Percentiles rank a stretch among this genome's conserved stretches.
Evolutionary conservation across 2,797 vertebrate genomes (phyloP).

Genomic region (Clarias fuscus): DNA sequence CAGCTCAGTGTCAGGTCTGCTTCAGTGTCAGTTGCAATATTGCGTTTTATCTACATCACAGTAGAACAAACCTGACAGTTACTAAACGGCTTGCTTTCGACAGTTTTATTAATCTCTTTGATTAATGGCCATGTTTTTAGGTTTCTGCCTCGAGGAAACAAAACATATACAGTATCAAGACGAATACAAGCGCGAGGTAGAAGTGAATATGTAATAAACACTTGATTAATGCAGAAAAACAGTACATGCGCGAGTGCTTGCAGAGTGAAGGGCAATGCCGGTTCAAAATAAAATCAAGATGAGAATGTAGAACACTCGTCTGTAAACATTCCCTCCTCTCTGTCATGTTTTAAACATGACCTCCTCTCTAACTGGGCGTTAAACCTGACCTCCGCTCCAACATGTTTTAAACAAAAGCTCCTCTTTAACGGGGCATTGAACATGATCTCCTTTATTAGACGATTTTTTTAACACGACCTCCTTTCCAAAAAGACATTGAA

Average conservation of each 20-base stretch:
- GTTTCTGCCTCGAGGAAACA: neutral
- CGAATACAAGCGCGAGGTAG: neutral
- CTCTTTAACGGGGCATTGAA: neutral
- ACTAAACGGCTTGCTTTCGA: constrained; percentile 21
- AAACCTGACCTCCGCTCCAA: neutral
- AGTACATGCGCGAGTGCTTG: neutral
- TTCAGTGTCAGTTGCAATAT: constrained; percentile 19
- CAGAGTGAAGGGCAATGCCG: neutral
- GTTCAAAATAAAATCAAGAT: neutral
- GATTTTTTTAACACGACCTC: neutral
- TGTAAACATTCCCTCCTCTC: neutral
- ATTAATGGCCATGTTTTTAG: constrained; percentile 23
- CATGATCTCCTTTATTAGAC: neutral
- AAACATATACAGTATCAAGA: constrained; percentile 24
- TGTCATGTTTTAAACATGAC: neutral
- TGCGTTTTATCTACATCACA: constrained; percentile 6
- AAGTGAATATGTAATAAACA: constrained; percentile 34
- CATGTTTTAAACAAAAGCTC: neutral
- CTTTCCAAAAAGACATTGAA: neutral
- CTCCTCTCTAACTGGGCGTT: neutral
- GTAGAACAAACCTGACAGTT: constrained; percentile 38
- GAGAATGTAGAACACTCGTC: neutral
- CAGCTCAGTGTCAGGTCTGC: constrained; percentile 25
- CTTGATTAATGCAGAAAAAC: constrained; percentile 14
- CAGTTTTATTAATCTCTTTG: constrained; percentile 34